Evolutionary conservation across 1,140 invertebrate species (phyloP), one percentile per base, ranked within the genome.

Genomic region (Drosophila rhopaloa): DNA sequence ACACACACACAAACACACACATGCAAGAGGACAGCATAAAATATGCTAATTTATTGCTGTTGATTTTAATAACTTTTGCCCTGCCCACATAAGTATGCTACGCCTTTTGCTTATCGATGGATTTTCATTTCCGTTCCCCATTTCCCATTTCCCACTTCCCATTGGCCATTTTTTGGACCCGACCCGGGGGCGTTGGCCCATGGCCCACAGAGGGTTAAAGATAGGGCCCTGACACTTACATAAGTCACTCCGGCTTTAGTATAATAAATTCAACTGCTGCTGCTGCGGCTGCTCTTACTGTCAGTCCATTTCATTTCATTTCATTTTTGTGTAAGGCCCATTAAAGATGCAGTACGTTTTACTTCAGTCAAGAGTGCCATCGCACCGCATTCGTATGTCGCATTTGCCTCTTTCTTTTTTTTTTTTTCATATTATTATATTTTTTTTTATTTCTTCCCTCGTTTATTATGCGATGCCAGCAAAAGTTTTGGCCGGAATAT

Each of bases 21-120:
- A 6, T 0, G 5, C 5, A 5, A 67, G 44, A 75, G 8, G 19
- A 10, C 1, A 82, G 72, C 76, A 78, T 85, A 86, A 86, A 83
- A 81, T 74, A 88, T 86, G 83, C 83, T 82, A 83, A 86, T 86
- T 86, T 86, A 86, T 86, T 79, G 83, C 79, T 88, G 82, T 86
- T 86, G 83, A 86, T 86, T 86, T 86, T 86, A 86, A 86, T 86
- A 86, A 85, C 82, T 85, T 81, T 68, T 65, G 58, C 54, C 56
- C 58, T 29, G 55, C 73, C 73, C 72, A 75, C 61, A 84, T 81
- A 85, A 82, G 70, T 76, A 82, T 78, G 75, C 68, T 67, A 62
- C 48, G 47, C 24, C 47, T 50, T 29, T 29, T 59, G 44, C 43
- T 71, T 57, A 71, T 71, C 68, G 67, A 58, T 71, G 53, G 63